Evolutionary conservation across 2,888 invertebrate species (phyloP).

Genomic region (Dryobotodes eremita): DNA sequence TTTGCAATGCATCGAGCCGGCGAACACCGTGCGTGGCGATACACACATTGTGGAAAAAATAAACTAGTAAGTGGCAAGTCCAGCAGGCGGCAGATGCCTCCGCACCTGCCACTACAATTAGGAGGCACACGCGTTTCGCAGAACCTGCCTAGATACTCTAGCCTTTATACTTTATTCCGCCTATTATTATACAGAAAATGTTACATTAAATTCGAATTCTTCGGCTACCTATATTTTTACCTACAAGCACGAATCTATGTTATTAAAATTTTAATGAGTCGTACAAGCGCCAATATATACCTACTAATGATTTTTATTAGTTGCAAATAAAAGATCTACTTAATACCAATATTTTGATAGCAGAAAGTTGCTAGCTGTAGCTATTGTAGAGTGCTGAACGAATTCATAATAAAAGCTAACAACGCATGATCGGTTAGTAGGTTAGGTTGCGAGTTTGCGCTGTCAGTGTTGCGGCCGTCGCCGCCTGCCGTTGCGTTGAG

Average conservation of each 20-base stretch:
- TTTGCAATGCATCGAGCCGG: conserved; percentile 71
- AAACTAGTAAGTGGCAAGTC: conserved; percentile 81
- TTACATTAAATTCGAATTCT: conserved; percentile 38
- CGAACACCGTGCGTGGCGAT: conserved; percentile 71
- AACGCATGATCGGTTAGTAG: conserved; percentile 67
- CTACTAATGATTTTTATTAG: conserved; percentile 22
- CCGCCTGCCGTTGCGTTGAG: conserved; percentile 80
- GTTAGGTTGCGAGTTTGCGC: conserved; percentile 60
- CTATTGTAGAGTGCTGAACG: conserved; percentile 52
- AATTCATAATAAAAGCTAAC: conserved; percentile 57
- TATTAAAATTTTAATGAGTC: conserved; percentile 11
- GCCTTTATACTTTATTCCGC: conserved; percentile 43
- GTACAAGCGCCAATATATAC: neutral
- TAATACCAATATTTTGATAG: conserved; percentile 27
- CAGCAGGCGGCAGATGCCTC: conserved; percentile 86
- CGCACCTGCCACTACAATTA: conserved; percentile 88
- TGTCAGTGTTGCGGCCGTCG: conserved; percentile 60
- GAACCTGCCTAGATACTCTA: conserved; percentile 68
- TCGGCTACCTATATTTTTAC: conserved; percentile 19
- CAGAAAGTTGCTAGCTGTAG: conserved; percentile 26
- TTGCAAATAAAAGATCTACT: conserved; percentile 1
- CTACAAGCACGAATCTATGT: conserved; percentile 2
- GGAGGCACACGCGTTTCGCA: conserved; percentile 82
- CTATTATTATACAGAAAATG: conserved; percentile 60
- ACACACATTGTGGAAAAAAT: conserved; percentile 77